Evolutionary conservation across 2,797 vertebrate genomes (phyloP).

Genomic region (Acomys russatus): DNA sequence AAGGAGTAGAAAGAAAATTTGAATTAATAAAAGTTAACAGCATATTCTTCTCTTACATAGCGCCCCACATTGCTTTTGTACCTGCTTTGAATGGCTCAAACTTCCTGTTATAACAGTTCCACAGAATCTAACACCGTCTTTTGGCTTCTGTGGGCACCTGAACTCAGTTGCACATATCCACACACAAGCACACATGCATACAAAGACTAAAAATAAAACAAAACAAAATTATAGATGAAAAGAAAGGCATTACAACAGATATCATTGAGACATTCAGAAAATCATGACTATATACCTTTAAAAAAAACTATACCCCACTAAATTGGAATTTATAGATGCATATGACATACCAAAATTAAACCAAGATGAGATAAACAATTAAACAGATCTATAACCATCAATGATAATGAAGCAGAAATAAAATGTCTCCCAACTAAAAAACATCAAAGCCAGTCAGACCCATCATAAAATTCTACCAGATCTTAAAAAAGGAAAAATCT

Average conservation of each 20-base stretch:
- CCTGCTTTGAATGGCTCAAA: neutral
- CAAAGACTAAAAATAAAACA: neutral
- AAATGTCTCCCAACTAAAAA: neutral
- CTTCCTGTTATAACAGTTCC: neutral
- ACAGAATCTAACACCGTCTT: neutral
- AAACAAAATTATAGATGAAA: neutral
- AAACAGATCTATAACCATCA: neutral
- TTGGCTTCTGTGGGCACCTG: neutral
- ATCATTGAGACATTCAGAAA: neutral
- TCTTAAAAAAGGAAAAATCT: neutral
- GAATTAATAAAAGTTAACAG: neutral
- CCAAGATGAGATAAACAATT: neutral
- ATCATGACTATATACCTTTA: neutral
- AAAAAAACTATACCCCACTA: neutral
- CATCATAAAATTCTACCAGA: neutral
- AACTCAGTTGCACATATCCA: neutral
- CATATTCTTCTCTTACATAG: neutral
- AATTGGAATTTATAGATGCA: neutral
- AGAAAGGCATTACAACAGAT: neutral
- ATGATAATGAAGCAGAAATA: neutral
- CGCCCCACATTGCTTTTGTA: neutral
- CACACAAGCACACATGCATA: neutral
- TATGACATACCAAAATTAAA: neutral
- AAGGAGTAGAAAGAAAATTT: neutral
- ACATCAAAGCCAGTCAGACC: neutral